Evolutionary conservation across 1,140 invertebrate species (phyloP), one percentile per base, ranked within the genome.

Genomic region (Halesus radiatus): DNA sequence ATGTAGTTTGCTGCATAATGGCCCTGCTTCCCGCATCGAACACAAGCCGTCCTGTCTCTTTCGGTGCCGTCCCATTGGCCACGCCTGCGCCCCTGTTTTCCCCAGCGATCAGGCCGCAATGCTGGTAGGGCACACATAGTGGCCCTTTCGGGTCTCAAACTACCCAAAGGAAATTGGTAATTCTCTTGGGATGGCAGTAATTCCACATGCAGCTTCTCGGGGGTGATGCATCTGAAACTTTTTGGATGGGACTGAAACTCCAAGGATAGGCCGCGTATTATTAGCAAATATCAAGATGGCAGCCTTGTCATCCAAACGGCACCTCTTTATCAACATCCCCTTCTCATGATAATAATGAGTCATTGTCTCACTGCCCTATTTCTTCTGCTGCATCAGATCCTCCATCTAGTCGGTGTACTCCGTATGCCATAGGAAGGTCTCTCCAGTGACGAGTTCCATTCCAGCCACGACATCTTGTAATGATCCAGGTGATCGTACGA

Each of bases 261-360:
- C 18, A 16, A 16, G 8, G 70, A 18, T 7, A 73, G 37, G 1
- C 70, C 45, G 1, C 22, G n/a, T 13, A 73, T 73, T 6, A 73
- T 50, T 0, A 3, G 16, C 2, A n/a, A n/a, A n/a, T n/a, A n/a
- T n/a, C n/a, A 45, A 50, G 20, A 73, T 73, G 0, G 70, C 70
- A 10, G 45, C 53, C 20, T 52, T 13, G 22, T 73, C 18, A 16
- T 73, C 45, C 13, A 73, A 6, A 13, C 53, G 45, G 18, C 70
- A 73, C n/a, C 45, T 18, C 18, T 45, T 18, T 1, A 52, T 13
- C 16, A 73, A 1, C n/a, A 32, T 16, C 1, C 45, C 2, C 37
- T 73, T 73, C 4, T 73, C 22, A 7, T 73, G 22, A 10, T 52
- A 73, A 32, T 52, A 73, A 2, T 73, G 70, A 10, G 53, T 73